Conservation (phyloP, 2,797 vertebrate species). For the Xenentodon cancila region DNA sequence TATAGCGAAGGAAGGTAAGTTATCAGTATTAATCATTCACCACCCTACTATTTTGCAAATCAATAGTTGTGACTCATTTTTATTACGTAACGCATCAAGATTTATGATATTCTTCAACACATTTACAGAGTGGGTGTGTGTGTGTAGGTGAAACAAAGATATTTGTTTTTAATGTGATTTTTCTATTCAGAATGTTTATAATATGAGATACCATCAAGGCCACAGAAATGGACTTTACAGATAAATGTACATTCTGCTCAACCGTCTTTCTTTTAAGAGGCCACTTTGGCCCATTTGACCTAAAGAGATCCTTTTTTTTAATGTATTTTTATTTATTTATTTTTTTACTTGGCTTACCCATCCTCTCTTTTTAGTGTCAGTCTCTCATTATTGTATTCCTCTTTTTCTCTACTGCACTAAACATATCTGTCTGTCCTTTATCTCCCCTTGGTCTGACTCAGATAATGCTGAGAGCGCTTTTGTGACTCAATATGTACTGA, state of each 20-base stretch:
- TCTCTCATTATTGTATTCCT: constrained; percentile 25
- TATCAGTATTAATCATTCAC: constrained; percentile 6
- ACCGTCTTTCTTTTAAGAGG: constrained; percentile 25
- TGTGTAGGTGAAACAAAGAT: background rate
- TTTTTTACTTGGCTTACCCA: too few relatives aligned
- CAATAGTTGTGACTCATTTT: background rate
- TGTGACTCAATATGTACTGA: constrained; percentile 74
- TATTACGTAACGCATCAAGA: background rate
- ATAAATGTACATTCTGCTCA: constrained; percentile 14
- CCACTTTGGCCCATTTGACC: constrained; percentile 15
- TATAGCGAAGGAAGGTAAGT: constrained; percentile 82
- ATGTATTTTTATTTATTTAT: too few relatives aligned
- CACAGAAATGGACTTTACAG: background rate
- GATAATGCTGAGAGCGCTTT: constrained; percentile 69
- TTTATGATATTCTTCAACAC: constrained; percentile 6
- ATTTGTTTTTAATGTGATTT: too few relatives aligned
- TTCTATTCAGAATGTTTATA: too few relatives aligned
- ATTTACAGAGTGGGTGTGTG: constrained; percentile 5
- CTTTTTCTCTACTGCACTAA: constrained; percentile 37
- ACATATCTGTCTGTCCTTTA: constrained; percentile 57
- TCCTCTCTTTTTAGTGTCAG: constrained; percentile 1
- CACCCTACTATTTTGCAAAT: background rate
- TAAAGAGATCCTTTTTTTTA: constrained; percentile 11
- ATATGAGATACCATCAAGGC: too few relatives aligned
- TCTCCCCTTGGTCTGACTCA: constrained; percentile 75